phyloP scores from a whole-genome alignment of 1,140 invertebrate species.

The Homalodisca vitripennis region DNA sequence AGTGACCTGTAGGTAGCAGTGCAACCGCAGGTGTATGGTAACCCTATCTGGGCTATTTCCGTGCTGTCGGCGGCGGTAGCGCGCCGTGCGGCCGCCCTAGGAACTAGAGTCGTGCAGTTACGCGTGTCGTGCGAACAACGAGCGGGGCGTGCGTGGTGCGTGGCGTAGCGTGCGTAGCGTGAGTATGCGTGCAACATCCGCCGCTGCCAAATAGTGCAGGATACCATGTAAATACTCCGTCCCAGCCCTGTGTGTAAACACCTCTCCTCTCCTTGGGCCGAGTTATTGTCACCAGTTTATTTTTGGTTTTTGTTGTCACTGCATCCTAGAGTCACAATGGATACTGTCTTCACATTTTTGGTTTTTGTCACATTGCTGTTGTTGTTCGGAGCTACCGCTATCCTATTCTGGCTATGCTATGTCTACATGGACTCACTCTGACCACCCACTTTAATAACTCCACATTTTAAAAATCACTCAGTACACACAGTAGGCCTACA shows the following conservation, averaged over 20 bases:
- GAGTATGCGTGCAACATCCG: constrained; percentile 7
- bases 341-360: background rate
- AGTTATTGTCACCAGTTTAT: no score
- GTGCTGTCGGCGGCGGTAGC: background rate
- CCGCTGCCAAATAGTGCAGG: constrained; percentile 8
- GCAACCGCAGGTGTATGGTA: constrained; percentile 3
- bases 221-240: constrained; percentile 16
- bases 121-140: background rate
- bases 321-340: background rate
- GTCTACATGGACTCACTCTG: background rate
- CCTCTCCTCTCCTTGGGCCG: no score
- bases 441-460: no score
- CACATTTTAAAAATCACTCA: no score
- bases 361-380: background rate
- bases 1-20: background rate
- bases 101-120: background rate
- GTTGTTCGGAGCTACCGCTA: no score
- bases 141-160: constrained; percentile 9
- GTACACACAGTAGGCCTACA: no score
- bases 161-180: no score
- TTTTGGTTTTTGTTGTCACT: no score
- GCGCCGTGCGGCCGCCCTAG: background rate
- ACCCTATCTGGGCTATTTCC: constrained; percentile 19
- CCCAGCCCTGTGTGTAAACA: no score
- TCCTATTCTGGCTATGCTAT: background rate